phyloP scores from a whole-genome alignment of 1,140 invertebrate genomes.

The Brachionus plicatilis region DNA sequence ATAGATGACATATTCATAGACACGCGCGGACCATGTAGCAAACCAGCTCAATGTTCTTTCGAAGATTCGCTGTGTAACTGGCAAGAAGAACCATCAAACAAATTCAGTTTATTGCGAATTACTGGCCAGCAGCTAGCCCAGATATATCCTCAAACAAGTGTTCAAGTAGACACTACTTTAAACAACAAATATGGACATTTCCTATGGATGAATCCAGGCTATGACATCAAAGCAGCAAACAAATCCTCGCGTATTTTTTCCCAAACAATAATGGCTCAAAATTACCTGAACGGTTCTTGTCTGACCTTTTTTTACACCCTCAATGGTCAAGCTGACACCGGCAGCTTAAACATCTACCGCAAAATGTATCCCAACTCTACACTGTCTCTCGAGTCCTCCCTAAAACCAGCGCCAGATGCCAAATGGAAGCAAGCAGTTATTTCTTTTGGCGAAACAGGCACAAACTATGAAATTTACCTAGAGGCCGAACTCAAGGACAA shows the following conservation, averaged over 20 bases:
- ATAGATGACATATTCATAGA: constrained; percentile 63
- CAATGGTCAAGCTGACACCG: background rate
- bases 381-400: background rate
- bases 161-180: background rate
- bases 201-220: constrained; percentile 30
- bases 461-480: constrained; percentile 22
- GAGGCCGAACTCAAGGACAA: constrained; percentile 17
- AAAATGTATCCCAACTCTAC: background rate
- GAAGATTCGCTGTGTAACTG: constrained; percentile 44
- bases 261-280: background rate
- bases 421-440: background rate
- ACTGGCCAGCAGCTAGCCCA: background rate
- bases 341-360: background rate
- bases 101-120: constrained; percentile 17
- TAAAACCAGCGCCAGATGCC: background rate
- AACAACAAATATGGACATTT: constrained; percentile 33
- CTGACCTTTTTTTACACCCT: background rate
- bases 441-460: background rate
- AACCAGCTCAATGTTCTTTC: constrained; percentile 43
- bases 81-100: constrained; percentile 6
- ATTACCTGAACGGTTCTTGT: constrained; percentile 20
- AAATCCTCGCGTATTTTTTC: background rate
- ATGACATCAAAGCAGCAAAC: background rate
- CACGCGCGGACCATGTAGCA: constrained; percentile 40
- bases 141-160: background rate